phyloP scores from a whole-genome alignment of 2,113 vertebrate genomes.

The Sakesphorus luctuosus region DNA sequence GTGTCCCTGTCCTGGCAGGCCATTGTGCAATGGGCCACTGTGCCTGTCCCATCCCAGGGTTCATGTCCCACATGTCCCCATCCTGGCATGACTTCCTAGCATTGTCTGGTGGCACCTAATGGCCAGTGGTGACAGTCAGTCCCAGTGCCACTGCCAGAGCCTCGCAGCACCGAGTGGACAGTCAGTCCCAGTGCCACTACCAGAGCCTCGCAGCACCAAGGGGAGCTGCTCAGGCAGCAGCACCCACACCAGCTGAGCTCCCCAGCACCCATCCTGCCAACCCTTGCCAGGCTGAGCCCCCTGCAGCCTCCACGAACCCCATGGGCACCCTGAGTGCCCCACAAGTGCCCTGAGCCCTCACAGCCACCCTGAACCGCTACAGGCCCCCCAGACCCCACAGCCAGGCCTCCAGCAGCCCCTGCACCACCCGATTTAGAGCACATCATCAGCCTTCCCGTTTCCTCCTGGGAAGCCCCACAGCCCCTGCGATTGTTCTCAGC shows the following conservation, averaged over 20 bases:
- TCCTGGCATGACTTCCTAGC: background rate
- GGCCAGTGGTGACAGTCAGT: fast-evolving
- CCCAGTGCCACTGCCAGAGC: fast-evolving
- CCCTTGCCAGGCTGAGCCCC: background rate
- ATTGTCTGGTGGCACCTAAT: fast-evolving
- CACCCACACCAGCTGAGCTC: background rate
- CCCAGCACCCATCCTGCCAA: background rate
- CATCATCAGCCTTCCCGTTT: background rate
- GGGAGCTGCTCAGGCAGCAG: background rate
- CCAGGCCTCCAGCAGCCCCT: background rate
- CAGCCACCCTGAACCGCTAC: background rate
- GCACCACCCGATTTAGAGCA: fast-evolving
- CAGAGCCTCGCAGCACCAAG: background rate
- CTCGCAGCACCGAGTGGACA: background rate
- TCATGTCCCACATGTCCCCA: background rate
- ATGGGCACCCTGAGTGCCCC: background rate
- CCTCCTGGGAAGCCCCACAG: background rate
- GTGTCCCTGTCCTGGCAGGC: background rate
- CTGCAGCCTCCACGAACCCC: background rate
- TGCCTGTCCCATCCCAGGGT: background rate
- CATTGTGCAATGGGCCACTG: fast-evolving
- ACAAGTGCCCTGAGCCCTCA: background rate
- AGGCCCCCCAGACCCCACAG: fast-evolving
- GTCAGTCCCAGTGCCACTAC: fast-evolving
- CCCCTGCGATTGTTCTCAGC: background rate